Conservation (phyloP, 2,113 vertebrate species). For the Poicephalus meyeri region DNA sequence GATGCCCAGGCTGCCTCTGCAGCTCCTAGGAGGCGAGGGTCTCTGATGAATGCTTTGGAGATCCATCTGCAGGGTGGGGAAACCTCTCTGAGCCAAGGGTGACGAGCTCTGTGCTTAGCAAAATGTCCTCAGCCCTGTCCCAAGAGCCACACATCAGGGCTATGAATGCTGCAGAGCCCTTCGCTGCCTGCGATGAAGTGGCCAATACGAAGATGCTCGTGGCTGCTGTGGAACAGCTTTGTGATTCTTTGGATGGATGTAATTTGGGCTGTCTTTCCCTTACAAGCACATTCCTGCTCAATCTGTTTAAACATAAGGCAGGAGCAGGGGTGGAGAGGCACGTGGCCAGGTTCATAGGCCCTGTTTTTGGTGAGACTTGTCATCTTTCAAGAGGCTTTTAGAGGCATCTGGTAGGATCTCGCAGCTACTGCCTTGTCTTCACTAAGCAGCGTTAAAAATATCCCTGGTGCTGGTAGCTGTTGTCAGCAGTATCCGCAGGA, state of each 20-base stretch:
- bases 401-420: neutral
- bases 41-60: neutral
- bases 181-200: fast-evolving
- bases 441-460: neutral
- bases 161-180: neutral
- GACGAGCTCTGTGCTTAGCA: neutral
- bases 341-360: neutral
- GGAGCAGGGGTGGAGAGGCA: neutral
- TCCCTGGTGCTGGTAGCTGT: neutral
- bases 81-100: neutral
- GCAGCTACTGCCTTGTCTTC: neutral
- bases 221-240: fast-evolving
- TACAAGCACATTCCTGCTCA: neutral
- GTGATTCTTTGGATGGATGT: neutral
- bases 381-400: neutral
- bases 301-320: neutral
- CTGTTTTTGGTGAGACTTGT: neutral
- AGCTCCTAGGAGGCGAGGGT: fast-evolving
- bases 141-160: neutral
- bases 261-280: neutral
- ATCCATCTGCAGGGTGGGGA: neutral
- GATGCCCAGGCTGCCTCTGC: neutral
- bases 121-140: neutral
- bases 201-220: neutral
- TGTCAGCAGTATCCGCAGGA: neutral